These are phyloP conservation scores for Pituophis catenifer DNA, from an alignment of 2,113 vertebrate genomes.

Conservation along the genomic window DNA sequence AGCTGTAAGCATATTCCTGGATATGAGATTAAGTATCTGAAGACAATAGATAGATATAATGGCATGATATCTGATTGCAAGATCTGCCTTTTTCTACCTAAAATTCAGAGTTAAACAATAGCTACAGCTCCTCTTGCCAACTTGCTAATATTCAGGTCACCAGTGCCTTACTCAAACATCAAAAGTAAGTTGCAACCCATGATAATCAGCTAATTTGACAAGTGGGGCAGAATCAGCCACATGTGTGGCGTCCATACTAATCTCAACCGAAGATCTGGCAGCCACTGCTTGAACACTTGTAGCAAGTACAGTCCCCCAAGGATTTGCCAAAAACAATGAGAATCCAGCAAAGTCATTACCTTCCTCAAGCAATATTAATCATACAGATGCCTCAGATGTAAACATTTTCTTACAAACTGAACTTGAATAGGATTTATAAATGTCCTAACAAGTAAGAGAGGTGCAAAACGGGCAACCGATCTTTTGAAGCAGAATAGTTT, in stretches of 20 bases:
- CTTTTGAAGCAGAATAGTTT: not conserved
- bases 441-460: not conserved
- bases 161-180: not conserved
- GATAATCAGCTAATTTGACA: not conserved
- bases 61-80: not conserved
- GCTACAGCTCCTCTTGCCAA: not conserved
- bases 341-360: not conserved
- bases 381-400: not conserved
- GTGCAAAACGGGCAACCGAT: not conserved
- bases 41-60: not conserved
- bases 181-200: not conserved
- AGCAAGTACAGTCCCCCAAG: not conserved
- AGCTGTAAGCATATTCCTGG: not conserved
- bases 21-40: not conserved
- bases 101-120: not conserved
- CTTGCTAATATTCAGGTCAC: not conserved
- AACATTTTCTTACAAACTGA: not conserved
- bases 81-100: not conserved
- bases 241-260: not conserved
- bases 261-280: not conserved
- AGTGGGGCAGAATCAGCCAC: not conserved
- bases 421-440: not conserved
- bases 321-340: not conserved
- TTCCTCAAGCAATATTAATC: not conserved
- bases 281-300: not conserved